Conservation (phyloP, 2,113 vertebrate genomes). For the Ceratotherium simum region DNA sequence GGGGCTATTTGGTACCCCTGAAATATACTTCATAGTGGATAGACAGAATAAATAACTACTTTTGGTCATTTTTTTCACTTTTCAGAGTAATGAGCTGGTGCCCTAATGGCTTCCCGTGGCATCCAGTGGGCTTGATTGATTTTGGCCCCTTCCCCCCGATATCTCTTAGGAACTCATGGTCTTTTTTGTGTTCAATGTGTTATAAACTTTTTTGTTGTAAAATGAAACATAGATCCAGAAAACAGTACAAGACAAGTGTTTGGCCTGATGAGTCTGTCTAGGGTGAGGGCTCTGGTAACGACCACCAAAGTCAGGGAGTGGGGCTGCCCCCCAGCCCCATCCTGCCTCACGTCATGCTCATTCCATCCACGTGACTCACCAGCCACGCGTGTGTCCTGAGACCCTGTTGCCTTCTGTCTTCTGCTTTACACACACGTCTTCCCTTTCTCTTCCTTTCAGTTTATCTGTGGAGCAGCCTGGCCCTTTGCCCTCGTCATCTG, state of each 20-base stretch:
- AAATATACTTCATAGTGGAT: not conserved
- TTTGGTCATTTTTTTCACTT: rapidly evolving
- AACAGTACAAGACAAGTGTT: not conserved
- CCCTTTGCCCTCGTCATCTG: rapidly evolving
- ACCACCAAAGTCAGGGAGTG: not conserved
- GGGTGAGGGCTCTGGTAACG: not conserved
- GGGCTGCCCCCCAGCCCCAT: rapidly evolving
- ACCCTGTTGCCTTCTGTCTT: no score
- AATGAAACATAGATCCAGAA: not conserved
- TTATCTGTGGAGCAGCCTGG: rapidly evolving
- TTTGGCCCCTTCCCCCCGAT: not conserved
- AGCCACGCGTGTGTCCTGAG: rapidly evolving
- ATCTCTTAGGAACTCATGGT: not conserved
- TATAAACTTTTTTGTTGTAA: not conserved
- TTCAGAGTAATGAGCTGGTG: not conserved
- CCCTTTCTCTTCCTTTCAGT: no score
- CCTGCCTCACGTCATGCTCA: not conserved
- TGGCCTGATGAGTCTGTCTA: not conserved
- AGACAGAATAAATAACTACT: rapidly evolving
- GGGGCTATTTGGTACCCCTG: not conserved
- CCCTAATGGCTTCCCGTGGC: rapidly evolving
- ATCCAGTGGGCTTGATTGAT: no score
- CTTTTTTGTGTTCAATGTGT: not conserved
- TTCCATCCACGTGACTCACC: no score
- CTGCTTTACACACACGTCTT: not conserved